Base-by-base conservation (phyloP, 2,888 invertebrate genomes). In the Polydesmus complanatus region DNA sequence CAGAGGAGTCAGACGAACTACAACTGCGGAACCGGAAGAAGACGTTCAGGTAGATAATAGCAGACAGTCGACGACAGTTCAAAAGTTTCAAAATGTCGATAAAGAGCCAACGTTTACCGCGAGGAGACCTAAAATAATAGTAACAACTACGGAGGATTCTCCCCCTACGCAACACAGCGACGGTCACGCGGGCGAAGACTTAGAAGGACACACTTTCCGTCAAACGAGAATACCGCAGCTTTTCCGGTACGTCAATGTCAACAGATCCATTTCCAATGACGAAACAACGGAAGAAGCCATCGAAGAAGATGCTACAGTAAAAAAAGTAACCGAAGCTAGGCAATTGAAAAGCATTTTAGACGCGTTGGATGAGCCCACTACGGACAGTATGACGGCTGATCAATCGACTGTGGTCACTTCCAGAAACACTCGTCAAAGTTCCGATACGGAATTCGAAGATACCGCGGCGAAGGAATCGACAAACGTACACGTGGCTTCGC, bases 41-140 rank as follows among this genome's bases (percentile, higher is more conserved):
- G 63, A 63, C 23, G 53, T 61, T 27, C 51, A 54, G n/a, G 61
- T 58, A 21, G 60, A 58, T 21, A 57, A 58, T 26, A 63, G 63
- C 52, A 37, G 61, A 21, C 50, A 62, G 27, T 58, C 63, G n/a
- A 61, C 61, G 25, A 63, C 63, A 8, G 55, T 63, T 11, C 54
- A 58, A 47, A 63, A 61, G 58, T 58, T 58, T 18, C 58, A 58
- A 21, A 25, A 60, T 11, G 60, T 54, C 18, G 56, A 56, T 5
- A n/a, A n/a, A n/a, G 56, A 37, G 11, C 3, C 27, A 37, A 47
- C 5, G n/a, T 8, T 18, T 14, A 56, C 37, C 37, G 19, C 11
- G 11, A 37, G 18, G 19, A 3, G 11, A 27, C 3, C 23, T n/a
- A 47, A 56, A n/a, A 14, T 22, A 25, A 21, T 11, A 3, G 27